Evolutionary conservation across 2,797 vertebrate genomes (phyloP).

Genomic region (Siniperca obscura): DNA sequence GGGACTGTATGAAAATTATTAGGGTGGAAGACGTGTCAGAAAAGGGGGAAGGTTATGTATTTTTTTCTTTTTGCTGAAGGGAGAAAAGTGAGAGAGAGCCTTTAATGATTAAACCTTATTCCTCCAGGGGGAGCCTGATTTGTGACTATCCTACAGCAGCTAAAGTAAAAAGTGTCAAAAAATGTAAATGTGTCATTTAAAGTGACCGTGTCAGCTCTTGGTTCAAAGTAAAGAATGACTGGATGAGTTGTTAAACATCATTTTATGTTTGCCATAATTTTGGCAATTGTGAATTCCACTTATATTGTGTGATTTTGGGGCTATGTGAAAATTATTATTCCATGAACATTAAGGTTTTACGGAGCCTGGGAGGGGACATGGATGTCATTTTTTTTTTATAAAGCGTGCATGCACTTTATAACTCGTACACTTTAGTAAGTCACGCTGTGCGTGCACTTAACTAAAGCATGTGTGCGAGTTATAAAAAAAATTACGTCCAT

Average conservation of each 20-base stretch:
- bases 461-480: no score
- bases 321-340: no score
- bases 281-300: neutral
- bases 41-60: neutral
- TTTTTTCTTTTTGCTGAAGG: neutral
- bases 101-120: neutral
- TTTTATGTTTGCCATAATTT: neutral
- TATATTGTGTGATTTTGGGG: no score
- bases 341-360: no score
- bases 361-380: no score
- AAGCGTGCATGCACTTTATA: no score
- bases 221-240: no score
- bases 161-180: neutral
- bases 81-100: no score
- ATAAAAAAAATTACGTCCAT: no score
- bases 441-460: no score
- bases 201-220: neutral
- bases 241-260: neutral
- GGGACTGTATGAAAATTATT: neutral
- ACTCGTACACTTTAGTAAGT: no score
- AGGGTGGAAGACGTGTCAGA: neutral
- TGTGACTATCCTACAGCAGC: neutral
- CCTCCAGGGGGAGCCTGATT: neutral
- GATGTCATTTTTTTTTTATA: no score
- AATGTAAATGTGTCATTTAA: neutral